phyloP scores from a whole-genome alignment of 2,797 vertebrate species.

The Salarias fasciatus region DNA sequence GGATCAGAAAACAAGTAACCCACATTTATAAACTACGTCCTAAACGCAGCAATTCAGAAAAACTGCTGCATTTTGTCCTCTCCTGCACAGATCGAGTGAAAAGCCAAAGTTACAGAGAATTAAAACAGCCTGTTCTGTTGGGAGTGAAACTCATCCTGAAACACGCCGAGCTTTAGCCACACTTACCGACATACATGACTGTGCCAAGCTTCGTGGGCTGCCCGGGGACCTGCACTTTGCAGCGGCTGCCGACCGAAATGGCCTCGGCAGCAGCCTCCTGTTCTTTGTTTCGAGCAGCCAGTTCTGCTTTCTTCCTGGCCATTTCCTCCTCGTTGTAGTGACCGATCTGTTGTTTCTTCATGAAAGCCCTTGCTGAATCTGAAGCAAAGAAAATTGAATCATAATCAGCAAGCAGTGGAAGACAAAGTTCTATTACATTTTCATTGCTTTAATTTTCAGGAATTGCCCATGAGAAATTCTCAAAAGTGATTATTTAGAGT shows the following conservation, averaged over 20 bases:
- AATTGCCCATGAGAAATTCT: too few relatives aligned
- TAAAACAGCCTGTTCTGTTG: constrained; percentile 22
- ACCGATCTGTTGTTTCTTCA: constrained; percentile 87
- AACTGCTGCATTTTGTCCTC: too few relatives aligned
- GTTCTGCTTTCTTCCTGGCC: constrained; percentile 74
- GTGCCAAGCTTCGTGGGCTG: constrained; percentile 88
- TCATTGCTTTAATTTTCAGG: too few relatives aligned
- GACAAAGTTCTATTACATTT: too few relatives aligned
- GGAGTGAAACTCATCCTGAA: constrained; percentile 10
- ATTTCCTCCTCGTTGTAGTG: constrained; percentile 83
- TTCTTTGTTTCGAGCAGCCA: constrained; percentile 74
- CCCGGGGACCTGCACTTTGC: constrained; percentile 83
- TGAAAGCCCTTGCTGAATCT: constrained; percentile 88
- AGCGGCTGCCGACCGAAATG: constrained; percentile 85
- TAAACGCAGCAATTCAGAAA: too few relatives aligned
- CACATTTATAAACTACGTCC: too few relatives aligned
- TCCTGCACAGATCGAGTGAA: background rate
- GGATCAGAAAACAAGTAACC: too few relatives aligned
- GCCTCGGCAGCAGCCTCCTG: constrained; percentile 79
- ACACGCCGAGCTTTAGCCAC: constrained; percentile 14
- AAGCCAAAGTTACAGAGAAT: background rate
- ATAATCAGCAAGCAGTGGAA: too few relatives aligned
- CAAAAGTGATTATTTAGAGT: too few relatives aligned
- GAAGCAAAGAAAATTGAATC: background rate
- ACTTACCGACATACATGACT: constrained; percentile 93